Evolutionary conservation across 2,797 vertebrate genomes (phyloP).

Genomic region (Oreonectes daqikongensis): DNA sequence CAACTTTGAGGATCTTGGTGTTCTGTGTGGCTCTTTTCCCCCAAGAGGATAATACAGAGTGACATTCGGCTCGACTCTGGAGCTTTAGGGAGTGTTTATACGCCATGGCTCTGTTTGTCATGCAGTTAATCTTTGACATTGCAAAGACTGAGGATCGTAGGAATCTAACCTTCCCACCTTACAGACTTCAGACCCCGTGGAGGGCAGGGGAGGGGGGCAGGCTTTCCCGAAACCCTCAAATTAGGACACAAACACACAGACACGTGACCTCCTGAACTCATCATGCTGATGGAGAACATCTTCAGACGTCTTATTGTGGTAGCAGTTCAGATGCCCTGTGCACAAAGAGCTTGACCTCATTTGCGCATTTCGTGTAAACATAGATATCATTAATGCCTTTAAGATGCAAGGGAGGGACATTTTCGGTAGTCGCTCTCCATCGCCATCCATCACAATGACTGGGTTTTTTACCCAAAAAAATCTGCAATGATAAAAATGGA

Average conservation of each 20-base stretch:
- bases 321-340: neutral
- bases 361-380: slow-evolving; percentile 8
- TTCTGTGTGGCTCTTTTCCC: slow-evolving; percentile 16
- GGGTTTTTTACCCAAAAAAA: slow-evolving; percentile 34
- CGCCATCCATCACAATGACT: slow-evolving; percentile 54
- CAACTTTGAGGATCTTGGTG: slow-evolving; percentile 2
- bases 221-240: slow-evolving; percentile 25
- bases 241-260: slow-evolving; percentile 11
- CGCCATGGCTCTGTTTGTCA: slow-evolving; percentile 75
- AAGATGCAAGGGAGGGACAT: slow-evolving; percentile 15
- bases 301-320: slow-evolving; percentile 4
- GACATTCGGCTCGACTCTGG: slow-evolving; percentile 64
- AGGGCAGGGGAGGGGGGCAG: slow-evolving; percentile 36
- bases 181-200: slow-evolving; percentile 49
- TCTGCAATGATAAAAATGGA: slow-evolving; percentile 53
- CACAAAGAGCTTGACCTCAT: slow-evolving; percentile 19
- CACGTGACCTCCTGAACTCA: neutral
- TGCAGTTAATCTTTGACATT: slow-evolving; percentile 81
- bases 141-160: slow-evolving; percentile 67
- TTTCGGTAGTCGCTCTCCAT: slow-evolving; percentile 50
- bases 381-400: slow-evolving; percentile 42
- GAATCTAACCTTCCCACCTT: slow-evolving; percentile 42
- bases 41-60: slow-evolving; percentile 40
- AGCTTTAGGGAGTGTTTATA: slow-evolving; percentile 75
- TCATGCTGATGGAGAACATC: slow-evolving; percentile 23